Conservation (phyloP, 1,140 invertebrate genomes). For the Halyomorpha halys region DNA sequence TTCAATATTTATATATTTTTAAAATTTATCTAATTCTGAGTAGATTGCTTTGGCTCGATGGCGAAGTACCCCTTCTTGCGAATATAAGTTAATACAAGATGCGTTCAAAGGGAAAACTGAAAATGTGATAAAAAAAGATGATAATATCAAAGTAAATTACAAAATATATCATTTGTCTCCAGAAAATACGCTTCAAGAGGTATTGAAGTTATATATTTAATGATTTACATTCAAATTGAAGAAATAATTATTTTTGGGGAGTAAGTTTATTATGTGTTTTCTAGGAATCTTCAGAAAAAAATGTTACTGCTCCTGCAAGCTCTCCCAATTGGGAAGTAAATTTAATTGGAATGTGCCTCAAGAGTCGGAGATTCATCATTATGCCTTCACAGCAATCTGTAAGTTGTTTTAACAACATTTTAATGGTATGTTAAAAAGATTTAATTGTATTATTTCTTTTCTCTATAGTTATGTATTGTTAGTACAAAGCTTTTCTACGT, state of each 20-base stretch:
- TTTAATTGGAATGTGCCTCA: neutral
- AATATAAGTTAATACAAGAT: neutral
- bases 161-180: neutral
- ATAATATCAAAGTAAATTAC: constrained; percentile 8
- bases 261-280: too few species aligned
- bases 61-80: neutral
- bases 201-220: too few species aligned
- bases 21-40: neutral
- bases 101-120: neutral
- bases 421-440: too few species aligned
- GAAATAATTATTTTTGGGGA: too few species aligned
- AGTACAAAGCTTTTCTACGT: too few species aligned
- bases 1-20: constrained; percentile 1
- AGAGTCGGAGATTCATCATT: neutral
- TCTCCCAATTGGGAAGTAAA: neutral
- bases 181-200: constrained; percentile 13
- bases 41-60: constrained; percentile 5
- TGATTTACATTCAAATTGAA: too few species aligned
- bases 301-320: neutral
- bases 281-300: neutral
- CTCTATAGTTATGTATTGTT: too few species aligned
- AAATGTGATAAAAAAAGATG: constrained; percentile 5
- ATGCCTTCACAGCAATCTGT: neutral
- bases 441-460: too few species aligned
- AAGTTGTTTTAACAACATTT: neutral